Conservation (phyloP, 2,888 invertebrate genomes). For the Polydrusus cervinus region DNA sequence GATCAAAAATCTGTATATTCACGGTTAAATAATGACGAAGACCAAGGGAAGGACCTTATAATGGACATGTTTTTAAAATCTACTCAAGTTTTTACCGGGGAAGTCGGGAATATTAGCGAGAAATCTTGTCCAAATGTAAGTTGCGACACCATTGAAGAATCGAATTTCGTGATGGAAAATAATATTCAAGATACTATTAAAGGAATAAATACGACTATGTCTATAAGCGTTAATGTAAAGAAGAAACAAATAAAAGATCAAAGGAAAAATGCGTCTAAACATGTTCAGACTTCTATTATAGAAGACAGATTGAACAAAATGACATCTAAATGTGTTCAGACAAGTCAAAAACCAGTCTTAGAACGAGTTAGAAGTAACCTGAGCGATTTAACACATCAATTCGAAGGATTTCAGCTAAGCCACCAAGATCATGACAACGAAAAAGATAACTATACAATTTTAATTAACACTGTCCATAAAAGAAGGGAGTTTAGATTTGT, state of each 20-base stretch:
- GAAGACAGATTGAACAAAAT: constrained; percentile 6
- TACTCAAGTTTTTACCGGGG: constrained; percentile 57
- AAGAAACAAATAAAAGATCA: constrained; percentile 54
- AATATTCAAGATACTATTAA: constrained; percentile 53
- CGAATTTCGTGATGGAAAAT: constrained; percentile 59
- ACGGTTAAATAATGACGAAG: constrained; percentile 61
- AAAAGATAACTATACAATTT: constrained; percentile 53
- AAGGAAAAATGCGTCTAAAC: constrained; percentile 46
- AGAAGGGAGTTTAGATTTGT: constrained; percentile 54
- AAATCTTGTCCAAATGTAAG: constrained; percentile 39
- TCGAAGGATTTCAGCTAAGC: constrained; percentile 18
- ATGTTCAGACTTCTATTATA: constrained; percentile 49
- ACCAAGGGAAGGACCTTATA: constrained; percentile 66
- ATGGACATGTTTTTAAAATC: constrained; percentile 69
- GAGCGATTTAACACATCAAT: constrained; percentile 28
- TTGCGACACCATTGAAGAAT: constrained; percentile 60
- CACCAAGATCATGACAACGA: constrained; percentile 7
- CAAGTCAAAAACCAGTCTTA: constrained; percentile 30
- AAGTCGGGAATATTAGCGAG: constrained; percentile 35
- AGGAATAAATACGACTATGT: constrained; percentile 60
- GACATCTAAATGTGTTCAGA: constrained; percentile 32
- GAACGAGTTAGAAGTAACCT: constrained; percentile 18
- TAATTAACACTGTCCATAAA: constrained; percentile 46
- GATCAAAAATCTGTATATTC: constrained; percentile 51
- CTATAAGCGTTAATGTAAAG: constrained; percentile 59